These are phyloP conservation scores for Drosophila saltans DNA, from an alignment of 1,140 invertebrate genomes.

Conservation along the genomic window DNA sequence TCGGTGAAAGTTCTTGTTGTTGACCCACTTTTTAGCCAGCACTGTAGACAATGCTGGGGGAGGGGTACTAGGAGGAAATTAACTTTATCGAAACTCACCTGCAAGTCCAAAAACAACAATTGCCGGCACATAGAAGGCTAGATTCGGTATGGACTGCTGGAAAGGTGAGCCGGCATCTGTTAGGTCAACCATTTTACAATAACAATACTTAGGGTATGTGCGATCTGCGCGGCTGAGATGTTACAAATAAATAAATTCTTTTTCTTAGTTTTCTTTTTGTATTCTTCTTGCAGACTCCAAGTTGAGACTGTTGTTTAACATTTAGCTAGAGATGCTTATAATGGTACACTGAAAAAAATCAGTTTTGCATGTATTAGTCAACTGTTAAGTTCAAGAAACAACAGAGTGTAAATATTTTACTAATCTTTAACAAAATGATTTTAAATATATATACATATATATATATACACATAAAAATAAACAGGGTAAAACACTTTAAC, in stretches of 20 bases:
- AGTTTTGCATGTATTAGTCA: no score
- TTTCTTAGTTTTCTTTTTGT: background rate
- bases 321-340: no score
- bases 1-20: constrained; percentile 11
- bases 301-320: no score
- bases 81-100: constrained; percentile 84
- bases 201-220: background rate
- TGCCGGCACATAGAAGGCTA: constrained; percentile 90
- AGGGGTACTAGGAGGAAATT: background rate
- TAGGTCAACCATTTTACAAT: constrained; percentile 86
- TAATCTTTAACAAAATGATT: no score
- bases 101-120: constrained; percentile 89
- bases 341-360: no score
- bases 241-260: background rate
- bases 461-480: no score
- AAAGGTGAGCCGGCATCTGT: constrained; percentile 84
- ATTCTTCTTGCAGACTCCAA: background rate
- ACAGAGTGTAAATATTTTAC: no score
- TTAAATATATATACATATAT: no score
- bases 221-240: background rate
- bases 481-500: no score
- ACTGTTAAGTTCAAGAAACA: no score
- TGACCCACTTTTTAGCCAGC: constrained; percentile 22
- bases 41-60: background rate
- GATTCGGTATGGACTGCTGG: constrained; percentile 91